Base-by-base conservation (phyloP, 2,113 vertebrate genomes). In the Pyxicephalus adspersus region DNA sequence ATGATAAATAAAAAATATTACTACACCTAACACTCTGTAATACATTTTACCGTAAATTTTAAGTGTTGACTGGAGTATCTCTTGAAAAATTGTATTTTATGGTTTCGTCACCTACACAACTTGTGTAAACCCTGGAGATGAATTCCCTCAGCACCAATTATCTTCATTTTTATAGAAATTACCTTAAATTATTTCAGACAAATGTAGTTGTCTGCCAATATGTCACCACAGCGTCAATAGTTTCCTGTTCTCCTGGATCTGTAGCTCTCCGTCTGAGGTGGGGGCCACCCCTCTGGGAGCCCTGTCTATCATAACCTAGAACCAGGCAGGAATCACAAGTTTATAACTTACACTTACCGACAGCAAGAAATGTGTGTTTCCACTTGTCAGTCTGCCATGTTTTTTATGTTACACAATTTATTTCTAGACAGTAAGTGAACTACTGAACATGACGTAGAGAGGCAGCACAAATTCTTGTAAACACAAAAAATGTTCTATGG, bases 131-230 rank as follows among this genome's bases (percentile, higher is more conserved):
- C 91, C 91, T 90, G 88, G 90, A 91, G 91, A 90, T 93, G 89
- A 92, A 92, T 92, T 93, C 92, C 92, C 92, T 29, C 87, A 90
- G 91, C 88, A 89, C 92, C 91, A 90, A 93, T 94, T 93, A 94
- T 88, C 91, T 91, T 90, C 90, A 89, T 93, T 93, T 74, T 94
- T 92, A 93, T 91, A 91, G 91, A 93, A 94, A 94, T 94, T 93
- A 91, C 90, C 91, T 94, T 93, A 94, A 93, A 93, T 94, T 93
- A 94, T 93, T 93, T 93, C 92, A 91, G 92, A 93, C 92, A 94
- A 93, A 93, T 94, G 93, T 93, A 93, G 92, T 92, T 92, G 92
- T 92, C 91, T 94, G 92, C 93, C 93, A 90, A 93, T 94, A 91
- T 94, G 92, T 92, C 91, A 93, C 92, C 92, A 92, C 91, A 55